Base-by-base conservation (phyloP, 23 tunicate species). In the Aplidium turbinatum region DNA sequence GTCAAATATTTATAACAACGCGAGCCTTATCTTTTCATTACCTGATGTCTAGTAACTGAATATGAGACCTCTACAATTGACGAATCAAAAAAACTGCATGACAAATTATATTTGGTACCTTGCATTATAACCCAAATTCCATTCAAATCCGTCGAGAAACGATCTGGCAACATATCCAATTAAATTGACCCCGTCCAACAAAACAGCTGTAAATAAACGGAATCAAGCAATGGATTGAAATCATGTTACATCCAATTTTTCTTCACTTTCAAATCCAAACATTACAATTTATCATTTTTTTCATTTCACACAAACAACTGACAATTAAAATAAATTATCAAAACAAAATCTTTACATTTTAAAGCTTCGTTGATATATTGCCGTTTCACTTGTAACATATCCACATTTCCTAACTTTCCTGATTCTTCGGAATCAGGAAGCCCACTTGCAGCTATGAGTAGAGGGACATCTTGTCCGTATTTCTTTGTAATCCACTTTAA, bases 111-210 rank as follows among this genome's bases (percentile, higher is more conserved):
- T 42, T 9, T 19, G 29, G 74, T 47, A 82, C 88, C 76, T 52
- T 35, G 75, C 88, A 4, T 56, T 25, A 32, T 82, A 82, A 33
- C 34, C 74, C 29, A 73, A 34, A 0, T 75, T 81, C 88, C 88
- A 82, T 63, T 82, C 88, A 33, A 58, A 73, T 25, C 88, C 88
- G 53, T 82, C 81, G 21, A 82, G 30, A 58, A 82, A 64, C 13
- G 88, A 82, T 21, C 88, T 42, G 1, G 63, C 51, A 32, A 82
- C 57, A 52, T 58, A 82, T 34, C 77, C 76, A 25, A 46, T 40
- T 16, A 82, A 29, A 11, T 31, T 33, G 40, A 74, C 63, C 18
- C 75, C 81, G 35, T 82, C 88, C 26, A 29, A 9, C 6, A 47
- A 50, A 9, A 9, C 13, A 11, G 50, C 50, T 42, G 50, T 42